These are phyloP conservation scores for Alloplasta piceator DNA, from an alignment of 2,888 invertebrate genomes.

Conservation along the genomic window DNA sequence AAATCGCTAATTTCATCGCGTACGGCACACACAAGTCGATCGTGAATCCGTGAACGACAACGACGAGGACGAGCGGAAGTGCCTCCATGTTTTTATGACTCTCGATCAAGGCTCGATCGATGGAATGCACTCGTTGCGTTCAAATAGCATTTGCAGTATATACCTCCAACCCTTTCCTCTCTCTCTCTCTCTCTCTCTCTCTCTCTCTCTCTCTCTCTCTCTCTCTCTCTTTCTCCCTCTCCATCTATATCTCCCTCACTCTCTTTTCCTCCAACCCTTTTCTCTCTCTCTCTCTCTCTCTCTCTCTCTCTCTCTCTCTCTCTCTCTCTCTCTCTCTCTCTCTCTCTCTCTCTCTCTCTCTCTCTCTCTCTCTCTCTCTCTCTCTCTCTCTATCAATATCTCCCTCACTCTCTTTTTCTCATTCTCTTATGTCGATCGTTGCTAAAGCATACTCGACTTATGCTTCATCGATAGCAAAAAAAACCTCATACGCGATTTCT, in stretches of 20 bases:
- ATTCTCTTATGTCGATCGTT: not conserved
- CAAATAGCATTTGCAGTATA: slow-evolving; percentile 20
- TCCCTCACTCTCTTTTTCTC: not conserved
- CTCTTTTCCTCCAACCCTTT: not conserved
- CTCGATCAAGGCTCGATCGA: slow-evolving; percentile 55
- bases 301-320: too few species aligned
- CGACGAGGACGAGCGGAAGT: slow-evolving; percentile 59
- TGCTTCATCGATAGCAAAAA: slow-evolving; percentile 42
- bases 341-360: not conserved
- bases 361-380: not conserved
- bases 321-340: not conserved
- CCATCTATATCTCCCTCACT: not conserved
- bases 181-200: not conserved
- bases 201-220: not conserved
- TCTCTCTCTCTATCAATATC: too few species aligned
- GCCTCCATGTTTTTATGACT: slow-evolving; percentile 61
- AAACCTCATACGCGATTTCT: slow-evolving; percentile 48
- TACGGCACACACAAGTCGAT: slow-evolving; percentile 61
- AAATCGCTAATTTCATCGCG: slow-evolving; percentile 64
- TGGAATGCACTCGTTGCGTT: slow-evolving; percentile 63
- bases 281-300: not conserved
- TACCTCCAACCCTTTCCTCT: slow-evolving; percentile 31
- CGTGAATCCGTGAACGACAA: slow-evolving; percentile 43
- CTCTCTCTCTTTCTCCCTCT: too few species aligned
- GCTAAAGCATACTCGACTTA: too few species aligned